These are phyloP conservation scores for Dryobates pubescens DNA, from an alignment of 2,797 vertebrate species.

Conservation along the genomic window DNA sequence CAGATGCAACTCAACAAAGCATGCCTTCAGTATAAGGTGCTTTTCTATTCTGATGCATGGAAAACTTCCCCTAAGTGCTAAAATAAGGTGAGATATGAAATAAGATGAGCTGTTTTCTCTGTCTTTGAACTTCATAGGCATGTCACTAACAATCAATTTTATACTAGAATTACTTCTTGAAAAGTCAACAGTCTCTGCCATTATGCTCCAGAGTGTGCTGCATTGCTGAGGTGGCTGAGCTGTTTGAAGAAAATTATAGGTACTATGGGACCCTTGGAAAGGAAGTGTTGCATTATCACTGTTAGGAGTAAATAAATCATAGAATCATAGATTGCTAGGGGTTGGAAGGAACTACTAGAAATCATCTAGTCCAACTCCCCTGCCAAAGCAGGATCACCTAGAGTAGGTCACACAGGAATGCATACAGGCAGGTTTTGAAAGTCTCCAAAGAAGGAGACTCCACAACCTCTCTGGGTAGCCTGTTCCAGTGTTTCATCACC, in stretches of 20 bases:
- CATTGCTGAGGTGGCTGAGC: not conserved
- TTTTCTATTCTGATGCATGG: not conserved
- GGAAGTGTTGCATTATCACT: not conserved
- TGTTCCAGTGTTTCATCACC: no score
- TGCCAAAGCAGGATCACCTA: no score
- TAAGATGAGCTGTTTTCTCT: conserved; percentile 11
- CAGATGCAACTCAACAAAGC: not conserved
- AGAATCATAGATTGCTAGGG: no score
- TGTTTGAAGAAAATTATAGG: not conserved
- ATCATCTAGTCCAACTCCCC: no score
- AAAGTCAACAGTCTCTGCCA: not conserved
- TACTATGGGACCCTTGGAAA: not conserved
- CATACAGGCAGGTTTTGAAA: no score
- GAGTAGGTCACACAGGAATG: no score
- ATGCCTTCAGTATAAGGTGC: not conserved
- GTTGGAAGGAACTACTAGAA: no score
- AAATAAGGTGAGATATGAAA: not conserved
- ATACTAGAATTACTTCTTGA: not conserved
- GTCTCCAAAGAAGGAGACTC: no score
- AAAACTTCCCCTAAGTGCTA: not conserved
- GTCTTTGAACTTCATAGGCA: not conserved
- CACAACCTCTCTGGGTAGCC: no score
- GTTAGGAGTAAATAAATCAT: conserved; percentile 3
- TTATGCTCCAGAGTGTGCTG: not conserved
- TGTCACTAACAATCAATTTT: not conserved